Conservation (phyloP, 2,113 vertebrate genomes). For the Chionomys nivalis region DNA sequence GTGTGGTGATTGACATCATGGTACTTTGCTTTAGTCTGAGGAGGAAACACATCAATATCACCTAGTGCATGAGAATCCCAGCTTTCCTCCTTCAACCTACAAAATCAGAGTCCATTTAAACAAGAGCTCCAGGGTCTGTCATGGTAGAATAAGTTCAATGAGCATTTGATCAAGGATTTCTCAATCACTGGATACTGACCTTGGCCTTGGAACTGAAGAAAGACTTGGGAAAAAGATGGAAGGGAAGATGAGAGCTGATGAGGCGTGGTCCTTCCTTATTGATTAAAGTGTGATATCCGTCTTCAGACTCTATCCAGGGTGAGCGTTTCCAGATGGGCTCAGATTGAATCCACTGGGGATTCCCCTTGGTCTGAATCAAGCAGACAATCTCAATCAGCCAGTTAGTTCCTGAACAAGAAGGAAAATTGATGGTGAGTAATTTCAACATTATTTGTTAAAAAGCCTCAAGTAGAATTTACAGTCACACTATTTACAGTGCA, state of each 20-base stretch:
- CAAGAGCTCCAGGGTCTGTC: not conserved
- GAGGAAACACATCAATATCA: no score
- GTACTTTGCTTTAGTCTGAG: fast-evolving
- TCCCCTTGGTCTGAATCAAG: constrained; percentile 85
- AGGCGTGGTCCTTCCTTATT: constrained; percentile 63
- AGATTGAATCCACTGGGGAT: constrained; percentile 82
- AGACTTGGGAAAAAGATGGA: constrained; percentile 82
- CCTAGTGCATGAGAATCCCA: not conserved
- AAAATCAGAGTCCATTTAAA: not conserved
- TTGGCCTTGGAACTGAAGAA: constrained; percentile 83
- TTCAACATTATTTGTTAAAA: not conserved
- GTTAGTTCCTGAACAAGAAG: constrained; percentile 70
- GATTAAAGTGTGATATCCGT: fast-evolving
- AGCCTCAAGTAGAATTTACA: not conserved
- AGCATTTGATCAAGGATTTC: not conserved
- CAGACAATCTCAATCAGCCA: constrained; percentile 90
- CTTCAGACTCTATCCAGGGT: constrained; percentile 73
- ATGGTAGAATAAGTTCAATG: not conserved
- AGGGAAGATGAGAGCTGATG: constrained; percentile 84
- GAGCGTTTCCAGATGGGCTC: constrained; percentile 85
- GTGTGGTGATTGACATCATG: not conserved
- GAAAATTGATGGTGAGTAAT: not conserved
- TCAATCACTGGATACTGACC: not conserved
- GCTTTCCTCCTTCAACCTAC: no score
- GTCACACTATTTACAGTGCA: not conserved